phyloP scores from a whole-genome alignment of 2,797 vertebrate genomes.

The Artibeus lituratus region DNA sequence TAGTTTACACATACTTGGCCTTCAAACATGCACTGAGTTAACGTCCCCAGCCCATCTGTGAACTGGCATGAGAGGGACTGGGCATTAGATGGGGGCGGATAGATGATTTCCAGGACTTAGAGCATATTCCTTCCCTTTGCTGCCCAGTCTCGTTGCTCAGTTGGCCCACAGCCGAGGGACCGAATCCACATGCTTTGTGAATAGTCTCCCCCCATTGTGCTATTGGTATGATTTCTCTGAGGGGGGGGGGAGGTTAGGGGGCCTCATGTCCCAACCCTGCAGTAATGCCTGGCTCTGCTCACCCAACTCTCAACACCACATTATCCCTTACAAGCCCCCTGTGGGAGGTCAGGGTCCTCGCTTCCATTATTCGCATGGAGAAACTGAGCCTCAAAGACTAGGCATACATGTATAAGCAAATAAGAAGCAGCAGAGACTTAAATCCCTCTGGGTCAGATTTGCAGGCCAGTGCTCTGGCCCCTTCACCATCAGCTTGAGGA shows the following conservation, averaged over 20 bases:
- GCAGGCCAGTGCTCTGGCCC: not conserved
- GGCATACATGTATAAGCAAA: not conserved
- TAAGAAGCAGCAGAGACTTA: not conserved
- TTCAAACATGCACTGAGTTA: not conserved
- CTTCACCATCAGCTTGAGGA: not conserved
- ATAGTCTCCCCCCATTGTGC: not conserved
- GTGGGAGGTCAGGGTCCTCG: not conserved
- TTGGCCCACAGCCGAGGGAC: not conserved
- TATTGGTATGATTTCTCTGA: not conserved
- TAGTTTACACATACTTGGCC: not conserved
- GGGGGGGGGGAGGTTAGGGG: not conserved
- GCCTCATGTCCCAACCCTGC: not conserved
- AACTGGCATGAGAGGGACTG: not conserved
- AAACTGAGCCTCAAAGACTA: not conserved
- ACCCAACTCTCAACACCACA: not conserved
- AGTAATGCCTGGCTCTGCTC: not conserved
- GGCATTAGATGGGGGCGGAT: not conserved
- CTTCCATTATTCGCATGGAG: not conserved
- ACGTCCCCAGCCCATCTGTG: not conserved
- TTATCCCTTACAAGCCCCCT: not conserved
- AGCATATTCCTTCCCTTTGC: not conserved
- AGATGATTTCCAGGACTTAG: accelerated
- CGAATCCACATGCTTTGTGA: not conserved
- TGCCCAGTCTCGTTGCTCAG: not conserved
- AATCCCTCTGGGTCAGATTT: not conserved